Evolutionary conservation across 2,888 invertebrate species (phyloP).

Genomic region (Sipunculus nudus): DNA sequence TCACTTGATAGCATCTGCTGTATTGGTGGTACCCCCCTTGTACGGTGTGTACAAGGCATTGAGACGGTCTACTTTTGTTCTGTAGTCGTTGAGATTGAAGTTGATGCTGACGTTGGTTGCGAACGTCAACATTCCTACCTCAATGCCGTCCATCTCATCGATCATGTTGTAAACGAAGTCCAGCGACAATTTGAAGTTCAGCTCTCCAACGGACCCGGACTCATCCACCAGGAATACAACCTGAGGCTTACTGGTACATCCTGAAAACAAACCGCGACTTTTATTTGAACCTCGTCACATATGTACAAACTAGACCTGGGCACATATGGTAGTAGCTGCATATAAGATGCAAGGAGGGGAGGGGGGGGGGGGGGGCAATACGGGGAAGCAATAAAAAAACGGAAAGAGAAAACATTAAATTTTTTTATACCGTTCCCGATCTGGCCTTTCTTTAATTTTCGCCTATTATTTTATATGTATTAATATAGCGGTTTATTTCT

Average conservation of each 20-base stretch:
- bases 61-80: slow-evolving; percentile 4
- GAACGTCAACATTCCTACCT: slow-evolving; percentile 31
- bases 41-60: slow-evolving; percentile 22
- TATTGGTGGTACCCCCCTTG: slow-evolving; percentile 27
- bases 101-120: slow-evolving; percentile 19
- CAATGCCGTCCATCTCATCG: slow-evolving; percentile 35
- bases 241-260: slow-evolving; percentile 47
- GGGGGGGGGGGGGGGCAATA: no score
- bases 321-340: not conserved
- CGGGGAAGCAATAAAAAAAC: no score
- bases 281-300: no score
- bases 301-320: not conserved
- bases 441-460: no score
- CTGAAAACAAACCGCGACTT: slow-evolving; percentile 43
- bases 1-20: slow-evolving; percentile 20
- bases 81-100: slow-evolving; percentile 20
- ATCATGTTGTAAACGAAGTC: slow-evolving; percentile 53
- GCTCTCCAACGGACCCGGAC: slow-evolving; percentile 56
- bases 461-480: no score
- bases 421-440: no score
- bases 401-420: no score
- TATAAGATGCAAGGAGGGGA: not conserved
- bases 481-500: no score
- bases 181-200: slow-evolving; percentile 53
- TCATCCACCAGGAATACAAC: slow-evolving; percentile 57